phyloP scores from a whole-genome alignment of 2,113 vertebrate species.

The Bufo bufo region DNA sequence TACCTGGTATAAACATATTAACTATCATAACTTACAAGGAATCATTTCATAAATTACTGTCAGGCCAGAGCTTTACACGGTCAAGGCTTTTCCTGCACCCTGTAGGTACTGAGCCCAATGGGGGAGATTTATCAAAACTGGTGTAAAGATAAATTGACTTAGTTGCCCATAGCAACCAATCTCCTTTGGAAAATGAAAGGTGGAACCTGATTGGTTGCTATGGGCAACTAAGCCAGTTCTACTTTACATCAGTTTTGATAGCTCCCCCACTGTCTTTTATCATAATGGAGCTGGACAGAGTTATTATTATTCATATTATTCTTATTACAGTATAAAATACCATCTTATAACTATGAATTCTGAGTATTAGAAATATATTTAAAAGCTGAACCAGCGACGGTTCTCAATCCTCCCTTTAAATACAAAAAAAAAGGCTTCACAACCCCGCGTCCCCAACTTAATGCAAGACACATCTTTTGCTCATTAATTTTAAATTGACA shows the following conservation, averaged over 20 bases:
- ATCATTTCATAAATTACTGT: constrained; percentile 35
- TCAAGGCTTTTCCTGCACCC: background rate
- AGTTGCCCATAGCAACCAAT: too few species aligned
- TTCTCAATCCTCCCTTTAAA: background rate
- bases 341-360: background rate
- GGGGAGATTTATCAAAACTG: too few species aligned
- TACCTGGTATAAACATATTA: background rate
- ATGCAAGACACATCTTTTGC: constrained; percentile 57
- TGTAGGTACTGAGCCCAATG: background rate
- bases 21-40: constrained; percentile 9
- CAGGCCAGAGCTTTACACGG: background rate
- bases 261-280: background rate
- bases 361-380: background rate
- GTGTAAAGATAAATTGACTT: too few species aligned
- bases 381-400: background rate
- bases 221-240: too few species aligned
- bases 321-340: background rate
- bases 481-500: constrained; percentile 59
- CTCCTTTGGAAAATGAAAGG: too few species aligned
- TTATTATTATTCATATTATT: background rate
- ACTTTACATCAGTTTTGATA: too few species aligned
- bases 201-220: too few species aligned
- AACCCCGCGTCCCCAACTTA: background rate
- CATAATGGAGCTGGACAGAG: background rate
- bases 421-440: background rate